phyloP scores from a whole-genome alignment of 1,140 invertebrate species.

The Pentalonia nigronervosa region DNA sequence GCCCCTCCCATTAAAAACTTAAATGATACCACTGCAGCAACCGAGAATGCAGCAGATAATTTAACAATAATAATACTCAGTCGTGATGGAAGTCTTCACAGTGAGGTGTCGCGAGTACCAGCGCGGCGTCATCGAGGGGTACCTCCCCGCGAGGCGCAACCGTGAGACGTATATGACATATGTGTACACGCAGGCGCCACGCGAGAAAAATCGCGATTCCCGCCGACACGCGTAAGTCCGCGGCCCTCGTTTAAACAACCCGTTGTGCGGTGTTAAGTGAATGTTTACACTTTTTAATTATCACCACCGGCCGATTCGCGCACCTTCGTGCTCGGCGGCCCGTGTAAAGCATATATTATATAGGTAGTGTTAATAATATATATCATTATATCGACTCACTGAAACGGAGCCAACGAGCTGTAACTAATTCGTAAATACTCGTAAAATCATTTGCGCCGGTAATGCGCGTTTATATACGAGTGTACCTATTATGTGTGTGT shows the following conservation, averaged over 20 bases:
- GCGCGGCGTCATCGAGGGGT: too few species aligned
- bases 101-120: background rate
- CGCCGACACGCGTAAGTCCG: background rate
- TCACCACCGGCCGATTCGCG: background rate
- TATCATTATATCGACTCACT: slow-evolving; percentile 11
- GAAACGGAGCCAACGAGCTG: slow-evolving; percentile 35
- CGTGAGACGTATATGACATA: too few species aligned
- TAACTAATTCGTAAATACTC: slow-evolving; percentile 48
- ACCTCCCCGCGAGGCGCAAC: background rate
- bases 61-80: too few species aligned
- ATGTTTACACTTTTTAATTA: slow-evolving; percentile 43
- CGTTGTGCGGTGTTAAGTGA: background rate
- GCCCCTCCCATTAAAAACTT: too few species aligned
- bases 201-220: background rate
- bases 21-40: too few species aligned
- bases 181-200: background rate
- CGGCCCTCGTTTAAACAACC: background rate
- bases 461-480: background rate
- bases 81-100: background rate
- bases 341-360: background rate
- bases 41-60: too few species aligned
- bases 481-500: background rate
- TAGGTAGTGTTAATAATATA: background rate
- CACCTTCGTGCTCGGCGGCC: background rate
- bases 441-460: background rate